Evolutionary conservation across 2,113 vertebrate genomes (phyloP).

Genomic region (Regulus satrapa): DNA sequence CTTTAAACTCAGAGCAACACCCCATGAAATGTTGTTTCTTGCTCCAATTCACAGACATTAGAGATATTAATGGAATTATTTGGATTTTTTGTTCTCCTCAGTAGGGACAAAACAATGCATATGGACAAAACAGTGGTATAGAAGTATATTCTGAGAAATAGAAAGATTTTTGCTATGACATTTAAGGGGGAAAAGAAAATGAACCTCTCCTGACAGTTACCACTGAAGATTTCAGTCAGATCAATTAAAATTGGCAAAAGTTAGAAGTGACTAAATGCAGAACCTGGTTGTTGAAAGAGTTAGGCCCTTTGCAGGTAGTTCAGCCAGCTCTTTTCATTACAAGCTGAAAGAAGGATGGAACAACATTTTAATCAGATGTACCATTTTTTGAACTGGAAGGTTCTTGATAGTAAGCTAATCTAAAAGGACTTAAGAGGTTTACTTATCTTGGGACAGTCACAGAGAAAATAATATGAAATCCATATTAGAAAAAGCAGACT

Average conservation of each 20-base stretch:
- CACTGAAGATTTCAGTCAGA: not conserved
- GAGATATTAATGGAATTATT: not conserved
- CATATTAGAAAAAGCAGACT: not conserved
- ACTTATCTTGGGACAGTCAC: not conserved
- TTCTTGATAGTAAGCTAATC: not conserved
- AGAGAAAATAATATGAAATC: constrained; percentile 13
- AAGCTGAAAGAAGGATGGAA: not conserved
- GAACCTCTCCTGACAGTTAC: not conserved
- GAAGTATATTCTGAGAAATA: not conserved
- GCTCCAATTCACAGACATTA: not conserved
- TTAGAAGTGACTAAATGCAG: not conserved
- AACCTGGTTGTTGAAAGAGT: not conserved
- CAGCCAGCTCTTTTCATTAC: not conserved
- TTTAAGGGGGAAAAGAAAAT: not conserved
- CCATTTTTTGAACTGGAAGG: not conserved
- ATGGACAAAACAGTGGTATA: not conserved
- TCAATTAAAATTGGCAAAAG: not conserved
- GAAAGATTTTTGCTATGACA: not conserved
- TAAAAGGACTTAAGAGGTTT: not conserved
- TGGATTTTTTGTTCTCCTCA: not conserved
- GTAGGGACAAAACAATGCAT: not conserved
- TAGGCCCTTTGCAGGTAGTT: not conserved
- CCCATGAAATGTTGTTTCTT: not conserved
- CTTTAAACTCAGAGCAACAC: not conserved
- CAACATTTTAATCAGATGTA: not conserved